Evolutionary conservation across 2,113 vertebrate genomes (phyloP), one percentile per base, ranked within the genome.

Genomic region (Podarcis cretensis): DNA sequence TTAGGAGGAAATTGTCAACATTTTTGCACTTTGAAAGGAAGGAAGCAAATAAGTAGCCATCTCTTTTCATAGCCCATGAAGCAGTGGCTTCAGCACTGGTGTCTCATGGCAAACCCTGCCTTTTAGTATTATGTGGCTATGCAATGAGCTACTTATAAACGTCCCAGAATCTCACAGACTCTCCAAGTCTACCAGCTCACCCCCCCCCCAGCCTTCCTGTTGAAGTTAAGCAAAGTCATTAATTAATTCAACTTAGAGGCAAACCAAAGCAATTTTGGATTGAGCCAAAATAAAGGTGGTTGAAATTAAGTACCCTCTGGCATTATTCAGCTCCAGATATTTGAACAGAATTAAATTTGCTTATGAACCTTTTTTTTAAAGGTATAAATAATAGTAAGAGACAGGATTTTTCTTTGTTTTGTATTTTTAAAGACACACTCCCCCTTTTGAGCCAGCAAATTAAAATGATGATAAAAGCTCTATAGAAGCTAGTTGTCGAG

Each of bases 381-480:
- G 7, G 7, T 35, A 77, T 77, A 66, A 83, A 74, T 32, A 76
- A 76, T 27, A 79, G 18, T 14, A 30, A 75, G 37, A 66, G 25
- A 10, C n/a, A 21, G 27, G 40, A 90, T 37, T 76, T 82, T 40
- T 10, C 37, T 32, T 75, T 85, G 2, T 2, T 79, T 69, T 35
- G 12, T 16, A 12, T 57, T 88, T 84, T 59, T 84, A 91, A 75
- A 93, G 91, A 93, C 89, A 80, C 35, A 48, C 27, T 10, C 66
- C 87, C 83, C 74, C 84, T 86, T 96, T 95, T 95, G 91, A 94
- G 66, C 88, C 3, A 1, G 80, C 89, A 94, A 95, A 94, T 93
- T 93, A 92, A 91, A 10, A 83, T 80, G 93, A 90, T 89, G 85
- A 94, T 86, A 90, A 94, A 94, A 92, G 92, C 85, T 77, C 85